Percentiles rank a stretch among this genome's conserved stretches.
These are phyloP conservation scores for Styela plicata DNA, from an alignment of 23 tunicate species.

Conservation along the genomic window DNA sequence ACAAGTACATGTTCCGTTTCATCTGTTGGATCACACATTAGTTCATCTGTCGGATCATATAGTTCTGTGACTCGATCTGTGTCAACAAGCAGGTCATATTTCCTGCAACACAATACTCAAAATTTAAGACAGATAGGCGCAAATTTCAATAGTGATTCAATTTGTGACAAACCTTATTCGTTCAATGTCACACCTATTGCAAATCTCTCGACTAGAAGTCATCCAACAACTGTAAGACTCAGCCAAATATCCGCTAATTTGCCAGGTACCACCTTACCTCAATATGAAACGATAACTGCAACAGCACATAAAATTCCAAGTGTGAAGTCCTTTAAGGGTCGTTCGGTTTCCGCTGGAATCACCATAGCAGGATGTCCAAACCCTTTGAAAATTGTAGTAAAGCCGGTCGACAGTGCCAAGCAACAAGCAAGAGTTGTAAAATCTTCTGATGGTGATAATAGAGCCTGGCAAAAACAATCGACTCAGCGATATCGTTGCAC, in stretches of 20 bases:
- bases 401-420: constrained; percentile 28
- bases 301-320: constrained; percentile 1
- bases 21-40: not conserved
- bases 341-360: not conserved
- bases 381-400: constrained; percentile 24
- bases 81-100: not conserved
- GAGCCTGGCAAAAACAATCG: not conserved
- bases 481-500: not conserved
- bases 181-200: not conserved
- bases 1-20: not conserved
- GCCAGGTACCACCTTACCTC: not conserved
- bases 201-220: not conserved
- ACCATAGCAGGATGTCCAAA: not conserved
- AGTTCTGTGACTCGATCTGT: not conserved
- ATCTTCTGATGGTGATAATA: not conserved
- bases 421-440: constrained; percentile 9
- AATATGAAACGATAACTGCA: not conserved
- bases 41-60: too few relatives aligned
- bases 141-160: not conserved
- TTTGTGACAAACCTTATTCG: not conserved
- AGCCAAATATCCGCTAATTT: not conserved
- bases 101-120: not conserved
- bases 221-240: not conserved
- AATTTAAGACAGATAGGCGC: not conserved
- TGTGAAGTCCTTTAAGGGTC: not conserved